phyloP scores from a whole-genome alignment of 2,888 invertebrate genomes.

The Epinotia bilunana region DNA sequence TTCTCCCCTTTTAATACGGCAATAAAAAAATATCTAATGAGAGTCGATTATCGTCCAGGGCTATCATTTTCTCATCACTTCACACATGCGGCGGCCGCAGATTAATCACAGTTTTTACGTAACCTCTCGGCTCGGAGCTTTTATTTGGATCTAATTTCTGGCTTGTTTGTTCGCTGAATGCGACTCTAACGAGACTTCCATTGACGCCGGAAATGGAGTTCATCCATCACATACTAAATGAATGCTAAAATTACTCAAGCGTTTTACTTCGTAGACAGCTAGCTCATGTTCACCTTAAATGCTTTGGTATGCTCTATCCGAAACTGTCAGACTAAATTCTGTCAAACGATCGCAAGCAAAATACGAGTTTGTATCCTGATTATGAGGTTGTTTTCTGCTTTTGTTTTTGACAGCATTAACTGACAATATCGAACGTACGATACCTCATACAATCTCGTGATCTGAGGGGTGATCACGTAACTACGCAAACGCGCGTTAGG shows the following conservation, averaged over 20 bases:
- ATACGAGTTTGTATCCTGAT: too few relatives aligned
- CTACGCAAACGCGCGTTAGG: too few relatives aligned
- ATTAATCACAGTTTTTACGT: conserved; percentile 45
- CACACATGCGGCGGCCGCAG: conserved; percentile 41
- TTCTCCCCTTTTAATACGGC: background rate
- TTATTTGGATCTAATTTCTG: conserved; percentile 43
- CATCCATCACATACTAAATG: conserved; percentile 35
- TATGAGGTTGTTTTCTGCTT: too few relatives aligned
- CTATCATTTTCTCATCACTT: conserved; percentile 44
- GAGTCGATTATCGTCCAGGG: conserved; percentile 38
- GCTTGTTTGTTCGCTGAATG: conserved; percentile 43
- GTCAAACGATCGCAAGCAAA: too few relatives aligned
- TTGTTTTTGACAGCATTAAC: too few relatives aligned
- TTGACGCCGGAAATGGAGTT: conserved; percentile 34
- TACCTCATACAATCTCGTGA: too few relatives aligned
- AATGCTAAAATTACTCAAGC: conserved; percentile 25
- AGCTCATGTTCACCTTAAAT: background rate
- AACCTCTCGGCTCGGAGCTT: conserved; percentile 39
- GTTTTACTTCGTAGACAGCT: conserved; percentile 9
- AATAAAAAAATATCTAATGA: conserved; percentile 38
- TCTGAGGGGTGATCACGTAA: too few relatives aligned
- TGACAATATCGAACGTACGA: too few relatives aligned
- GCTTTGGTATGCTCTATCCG: background rate
- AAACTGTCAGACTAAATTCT: too few relatives aligned
- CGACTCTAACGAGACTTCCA: conserved; percentile 43